These are phyloP conservation scores for Nysson spinosus DNA, from an alignment of 2,888 invertebrate genomes.

Conservation along the genomic window DNA sequence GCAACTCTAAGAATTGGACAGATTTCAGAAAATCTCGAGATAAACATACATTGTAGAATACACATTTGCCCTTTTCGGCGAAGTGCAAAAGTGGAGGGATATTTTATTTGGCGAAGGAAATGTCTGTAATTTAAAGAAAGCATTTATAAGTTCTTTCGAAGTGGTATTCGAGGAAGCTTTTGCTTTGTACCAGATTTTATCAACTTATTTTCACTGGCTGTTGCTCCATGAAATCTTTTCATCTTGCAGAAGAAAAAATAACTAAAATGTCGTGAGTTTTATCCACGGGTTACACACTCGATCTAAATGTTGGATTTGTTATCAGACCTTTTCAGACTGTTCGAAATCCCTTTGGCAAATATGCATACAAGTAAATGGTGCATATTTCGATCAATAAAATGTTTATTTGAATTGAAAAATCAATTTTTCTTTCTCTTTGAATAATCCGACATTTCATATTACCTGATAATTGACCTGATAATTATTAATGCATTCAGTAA, in stretches of 20 bases:
- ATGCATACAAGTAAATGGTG: no score
- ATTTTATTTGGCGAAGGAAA: constrained; percentile 5
- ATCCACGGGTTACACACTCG: no score
- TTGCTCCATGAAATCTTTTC: not conserved
- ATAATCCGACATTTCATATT: no score
- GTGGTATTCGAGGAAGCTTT: constrained; percentile 1
- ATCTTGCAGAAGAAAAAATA: not conserved
- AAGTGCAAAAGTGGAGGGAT: not conserved
- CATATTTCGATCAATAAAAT: no score
- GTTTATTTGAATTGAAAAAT: no score
- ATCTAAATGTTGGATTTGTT: no score
- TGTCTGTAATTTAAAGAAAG: constrained; percentile 2
- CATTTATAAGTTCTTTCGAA: not conserved
- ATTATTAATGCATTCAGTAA: no score
- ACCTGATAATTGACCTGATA: no score
- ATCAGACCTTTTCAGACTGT: no score
- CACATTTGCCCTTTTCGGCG: not conserved
- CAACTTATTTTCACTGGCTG: not conserved
- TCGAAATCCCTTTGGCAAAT: no score
- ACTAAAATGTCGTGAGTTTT: no score
- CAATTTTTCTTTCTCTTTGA: no score
- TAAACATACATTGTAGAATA: not conserved
- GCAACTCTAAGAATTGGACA: not conserved
- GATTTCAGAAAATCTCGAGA: not conserved
- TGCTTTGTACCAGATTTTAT: not conserved